phyloP scores from a whole-genome alignment of 2,888 invertebrate species.

The Scaptomyza caliginosa region DNA sequence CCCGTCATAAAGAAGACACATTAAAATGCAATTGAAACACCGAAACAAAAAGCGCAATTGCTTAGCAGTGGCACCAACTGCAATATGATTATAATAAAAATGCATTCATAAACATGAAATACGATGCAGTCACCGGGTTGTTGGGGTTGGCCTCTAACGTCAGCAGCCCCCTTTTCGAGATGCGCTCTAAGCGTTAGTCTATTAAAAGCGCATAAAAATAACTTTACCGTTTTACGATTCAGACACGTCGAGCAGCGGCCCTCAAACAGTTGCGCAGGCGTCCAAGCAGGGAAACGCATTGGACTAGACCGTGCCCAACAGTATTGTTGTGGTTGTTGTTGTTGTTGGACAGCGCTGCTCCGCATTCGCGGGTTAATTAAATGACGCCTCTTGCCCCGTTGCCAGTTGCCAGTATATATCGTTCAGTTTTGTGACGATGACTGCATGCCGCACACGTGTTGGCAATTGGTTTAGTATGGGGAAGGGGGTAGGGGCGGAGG shows the following conservation, averaged over 20 bases:
- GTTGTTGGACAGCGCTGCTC: slow-evolving; percentile 31
- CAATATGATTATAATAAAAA: slow-evolving; percentile 70
- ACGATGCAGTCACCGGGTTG: slow-evolving; percentile 51
- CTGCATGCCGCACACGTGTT: slow-evolving; percentile 77
- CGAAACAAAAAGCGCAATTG: slow-evolving; percentile 36
- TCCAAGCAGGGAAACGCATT: slow-evolving; percentile 21
- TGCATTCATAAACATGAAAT: slow-evolving; percentile 81
- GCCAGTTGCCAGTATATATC: slow-evolving; percentile 6
- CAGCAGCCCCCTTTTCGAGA: slow-evolving; percentile 4
- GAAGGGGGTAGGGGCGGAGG: neutral
- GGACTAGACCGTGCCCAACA: slow-evolving; percentile 46
- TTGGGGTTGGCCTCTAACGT: slow-evolving; percentile 20
- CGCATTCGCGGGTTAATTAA: slow-evolving; percentile 74
- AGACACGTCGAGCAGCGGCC: slow-evolving; percentile 3
- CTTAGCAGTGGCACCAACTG: slow-evolving; percentile 1
- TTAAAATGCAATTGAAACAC: slow-evolving; percentile 50
- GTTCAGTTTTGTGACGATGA: slow-evolving; percentile 18
- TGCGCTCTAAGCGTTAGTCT: slow-evolving; percentile 68
- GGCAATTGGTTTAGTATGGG: slow-evolving; percentile 55
- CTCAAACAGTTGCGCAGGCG: slow-evolving; percentile 32
- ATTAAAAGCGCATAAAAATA: slow-evolving; percentile 80
- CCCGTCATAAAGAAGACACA: slow-evolving; percentile 55
- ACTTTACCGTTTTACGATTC: slow-evolving; percentile 68
- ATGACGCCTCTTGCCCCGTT: slow-evolving; percentile 67
- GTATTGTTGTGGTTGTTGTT: slow-evolving; percentile 23